Evolutionary conservation across 2,113 vertebrate species (phyloP).

Genomic region (Mormyrus lacerda): DNA sequence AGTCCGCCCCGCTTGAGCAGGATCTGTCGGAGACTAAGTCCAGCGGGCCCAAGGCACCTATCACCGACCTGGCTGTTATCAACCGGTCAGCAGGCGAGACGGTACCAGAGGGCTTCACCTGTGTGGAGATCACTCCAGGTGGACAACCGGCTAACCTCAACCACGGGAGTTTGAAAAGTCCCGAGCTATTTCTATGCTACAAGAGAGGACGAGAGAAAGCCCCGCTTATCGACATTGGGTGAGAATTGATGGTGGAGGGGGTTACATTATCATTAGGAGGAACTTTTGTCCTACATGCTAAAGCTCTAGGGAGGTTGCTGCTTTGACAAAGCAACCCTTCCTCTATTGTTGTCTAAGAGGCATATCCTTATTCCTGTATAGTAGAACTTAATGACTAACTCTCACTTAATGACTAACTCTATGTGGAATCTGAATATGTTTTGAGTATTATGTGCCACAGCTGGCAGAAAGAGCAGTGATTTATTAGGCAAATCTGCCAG

Average conservation of each 20-base stretch:
- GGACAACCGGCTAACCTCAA: conserved; percentile 92
- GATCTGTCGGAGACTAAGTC: conserved; percentile 85
- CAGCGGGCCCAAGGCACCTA: conserved; percentile 80
- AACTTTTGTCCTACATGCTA: background rate
- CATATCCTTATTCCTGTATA: background rate
- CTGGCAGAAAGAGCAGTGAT: background rate
- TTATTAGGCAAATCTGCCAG: background rate
- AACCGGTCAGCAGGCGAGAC: conserved; percentile 85
- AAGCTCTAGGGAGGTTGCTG: background rate
- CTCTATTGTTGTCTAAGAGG: background rate
- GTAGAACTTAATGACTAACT: background rate
- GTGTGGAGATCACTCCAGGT: conserved; percentile 82
- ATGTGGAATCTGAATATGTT: background rate
- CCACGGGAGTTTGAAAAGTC: conserved; percentile 93
- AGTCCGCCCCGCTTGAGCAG: conserved; percentile 79
- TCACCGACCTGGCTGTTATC: conserved; percentile 88
- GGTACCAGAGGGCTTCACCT: conserved; percentile 89
- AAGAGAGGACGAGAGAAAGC: conserved; percentile 79
- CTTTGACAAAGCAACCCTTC: background rate
- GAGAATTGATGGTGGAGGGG: conserved; percentile 37
- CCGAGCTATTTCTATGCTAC: conserved; percentile 93
- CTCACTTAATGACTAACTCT: background rate
- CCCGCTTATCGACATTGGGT: conserved; percentile 90
- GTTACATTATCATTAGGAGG: background rate
- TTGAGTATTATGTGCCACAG: background rate